Evolutionary conservation across 2,888 invertebrate genomes (phyloP).

Genomic region (Physocephala rufipes): DNA sequence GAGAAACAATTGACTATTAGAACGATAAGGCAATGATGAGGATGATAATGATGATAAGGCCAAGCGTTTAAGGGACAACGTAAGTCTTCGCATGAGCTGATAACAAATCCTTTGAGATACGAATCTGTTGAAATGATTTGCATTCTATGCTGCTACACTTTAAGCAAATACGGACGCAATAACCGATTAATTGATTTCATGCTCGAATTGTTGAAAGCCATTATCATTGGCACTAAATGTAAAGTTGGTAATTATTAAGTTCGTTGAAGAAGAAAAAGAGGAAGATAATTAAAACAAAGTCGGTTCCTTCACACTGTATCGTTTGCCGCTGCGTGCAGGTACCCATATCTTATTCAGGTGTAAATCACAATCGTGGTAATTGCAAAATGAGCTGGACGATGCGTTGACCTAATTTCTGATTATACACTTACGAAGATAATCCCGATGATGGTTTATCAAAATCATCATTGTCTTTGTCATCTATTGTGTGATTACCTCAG

Average conservation of each 20-base stretch:
- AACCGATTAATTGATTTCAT: constrained; percentile 9
- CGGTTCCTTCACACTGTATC: too few relatives aligned
- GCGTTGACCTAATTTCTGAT: constrained; percentile 36
- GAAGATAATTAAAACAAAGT: too few relatives aligned
- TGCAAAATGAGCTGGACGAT: constrained; percentile 43
- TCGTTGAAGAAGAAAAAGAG: too few relatives aligned
- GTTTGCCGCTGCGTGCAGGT: too few relatives aligned
- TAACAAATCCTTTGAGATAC: not conserved
- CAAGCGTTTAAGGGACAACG: not conserved
- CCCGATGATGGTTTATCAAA: too few relatives aligned
- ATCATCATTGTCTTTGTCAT: too few relatives aligned
- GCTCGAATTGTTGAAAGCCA: not conserved
- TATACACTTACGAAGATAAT: too few relatives aligned
- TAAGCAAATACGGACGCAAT: not conserved
- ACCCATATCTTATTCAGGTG: constrained; percentile 28
- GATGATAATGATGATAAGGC: not conserved
- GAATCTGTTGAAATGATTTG: not conserved
- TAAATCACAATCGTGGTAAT: constrained; percentile 40
- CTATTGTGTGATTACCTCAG: too few relatives aligned
- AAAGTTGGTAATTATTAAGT: too few relatives aligned
- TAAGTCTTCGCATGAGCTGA: constrained; percentile 10
- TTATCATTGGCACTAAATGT: not conserved
- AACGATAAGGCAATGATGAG: not conserved
- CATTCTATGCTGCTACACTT: not conserved
- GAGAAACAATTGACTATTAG: not conserved